A percentile compares a stretch with the other conserved stretches of the same genome.
Evolutionary conservation across 2,113 vertebrate species (phyloP).

Genomic region (Pangasianodon gigas): DNA sequence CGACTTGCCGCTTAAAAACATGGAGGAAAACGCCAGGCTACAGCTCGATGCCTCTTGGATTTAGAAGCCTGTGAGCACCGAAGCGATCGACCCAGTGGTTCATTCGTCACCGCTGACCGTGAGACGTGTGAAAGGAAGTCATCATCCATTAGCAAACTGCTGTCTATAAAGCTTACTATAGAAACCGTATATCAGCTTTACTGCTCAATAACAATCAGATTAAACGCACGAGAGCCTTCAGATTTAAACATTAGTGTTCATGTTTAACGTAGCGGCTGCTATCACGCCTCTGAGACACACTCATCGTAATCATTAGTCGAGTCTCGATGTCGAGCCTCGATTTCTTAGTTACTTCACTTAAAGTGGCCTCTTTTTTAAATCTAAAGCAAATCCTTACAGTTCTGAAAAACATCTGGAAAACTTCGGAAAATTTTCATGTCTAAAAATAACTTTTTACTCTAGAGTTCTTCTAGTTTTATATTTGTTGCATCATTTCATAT

Average conservation of each 20-base stretch:
- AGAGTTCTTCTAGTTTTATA: neutral
- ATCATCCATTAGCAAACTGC: slow-evolving; percentile 16
- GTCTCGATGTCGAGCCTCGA: neutral
- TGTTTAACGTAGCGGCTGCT: neutral
- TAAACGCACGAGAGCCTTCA: neutral
- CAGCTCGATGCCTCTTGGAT: neutral
- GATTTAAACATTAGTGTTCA: neutral
- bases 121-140: neutral
- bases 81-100: neutral
- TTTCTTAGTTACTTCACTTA: too few relatives aligned
- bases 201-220: slow-evolving; percentile 6
- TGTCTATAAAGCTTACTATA: neutral
- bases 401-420: too few relatives aligned
- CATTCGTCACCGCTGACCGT: neutral
- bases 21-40: neutral
- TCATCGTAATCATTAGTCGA: neutral
- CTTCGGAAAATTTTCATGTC: too few relatives aligned
- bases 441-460: neutral
- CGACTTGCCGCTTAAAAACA: neutral
- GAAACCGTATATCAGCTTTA: neutral
- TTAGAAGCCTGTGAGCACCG: neutral
- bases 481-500: neutral
- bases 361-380: too few relatives aligned
- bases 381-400: too few relatives aligned
- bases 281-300: neutral